These are phyloP conservation scores for Phallusia fumigata DNA, from an alignment of 23 tunicate genomes.

Conservation along the genomic window DNA sequence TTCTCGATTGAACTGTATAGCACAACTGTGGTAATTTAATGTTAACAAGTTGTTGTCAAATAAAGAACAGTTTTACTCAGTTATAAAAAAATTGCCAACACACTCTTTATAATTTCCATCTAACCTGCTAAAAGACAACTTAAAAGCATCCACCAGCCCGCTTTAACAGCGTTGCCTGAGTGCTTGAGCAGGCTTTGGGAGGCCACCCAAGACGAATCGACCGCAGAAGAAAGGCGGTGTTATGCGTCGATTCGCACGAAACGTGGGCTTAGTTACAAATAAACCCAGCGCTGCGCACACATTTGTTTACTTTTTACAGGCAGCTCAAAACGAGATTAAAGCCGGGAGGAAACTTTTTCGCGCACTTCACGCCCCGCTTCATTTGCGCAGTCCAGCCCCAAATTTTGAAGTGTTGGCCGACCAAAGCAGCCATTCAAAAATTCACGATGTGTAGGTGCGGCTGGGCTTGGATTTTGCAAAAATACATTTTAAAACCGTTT, in stretches of 20 bases:
- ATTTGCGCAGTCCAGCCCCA: constrained; percentile 3
- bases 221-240: constrained; percentile 14
- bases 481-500: too few relatives aligned
- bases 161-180: background rate
- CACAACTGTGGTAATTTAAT: too few relatives aligned
- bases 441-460: too few relatives aligned
- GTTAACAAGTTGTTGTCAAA: too few relatives aligned
- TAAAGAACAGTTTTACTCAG: too few relatives aligned
- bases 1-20: too few relatives aligned
- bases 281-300: background rate
- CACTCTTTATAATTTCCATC: background rate
- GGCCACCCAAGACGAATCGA: constrained; percentile 3
- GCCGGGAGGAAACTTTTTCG: background rate
- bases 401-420: background rate
- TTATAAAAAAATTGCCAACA: too few relatives aligned
- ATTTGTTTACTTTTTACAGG: constrained; percentile 13
- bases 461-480: too few relatives aligned
- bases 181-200: background rate
- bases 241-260: constrained; percentile 16
- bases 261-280: constrained; percentile 15
- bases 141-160: background rate
- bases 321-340: constrained; percentile 10
- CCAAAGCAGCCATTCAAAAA: background rate
- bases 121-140: background rate
- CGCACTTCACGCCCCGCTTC: constrained; percentile 10